Percentiles rank a stretch among this genome's conserved stretches.
Evolutionary conservation across 2,888 invertebrate species (phyloP).

Genomic region (Spisula solida): DNA sequence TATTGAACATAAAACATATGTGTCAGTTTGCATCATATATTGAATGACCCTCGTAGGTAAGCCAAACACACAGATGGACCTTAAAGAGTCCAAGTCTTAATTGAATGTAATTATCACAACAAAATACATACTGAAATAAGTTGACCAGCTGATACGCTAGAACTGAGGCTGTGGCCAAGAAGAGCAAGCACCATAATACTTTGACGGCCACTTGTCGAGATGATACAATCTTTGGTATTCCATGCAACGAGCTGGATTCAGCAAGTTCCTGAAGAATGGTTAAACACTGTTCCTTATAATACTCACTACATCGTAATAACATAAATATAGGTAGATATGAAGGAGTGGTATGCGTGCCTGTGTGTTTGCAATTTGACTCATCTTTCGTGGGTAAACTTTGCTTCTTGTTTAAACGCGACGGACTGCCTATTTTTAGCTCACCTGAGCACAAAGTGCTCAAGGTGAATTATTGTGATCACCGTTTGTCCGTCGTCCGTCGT

Average conservation of each 20-base stretch:
- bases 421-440: no score
- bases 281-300: no score
- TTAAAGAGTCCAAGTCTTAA: neutral
- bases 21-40: no score
- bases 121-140: neutral
- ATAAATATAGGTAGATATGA: neutral
- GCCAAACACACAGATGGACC: neutral
- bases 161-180: conserved; percentile 43
- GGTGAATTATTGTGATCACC: no score
- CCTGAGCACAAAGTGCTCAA: no score
- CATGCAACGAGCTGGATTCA: conserved; percentile 62
- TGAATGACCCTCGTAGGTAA: no score
- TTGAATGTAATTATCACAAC: neutral
- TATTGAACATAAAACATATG: no score
- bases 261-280: conserved; percentile 52
- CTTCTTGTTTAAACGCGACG: neutral
- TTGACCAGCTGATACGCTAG: neutral
- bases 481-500: no score
- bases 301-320: neutral
- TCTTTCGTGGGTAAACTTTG: neutral
- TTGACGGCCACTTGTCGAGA: conserved; percentile 53
- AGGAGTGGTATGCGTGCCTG: neutral
- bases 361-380: neutral
- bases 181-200: conserved; percentile 64
- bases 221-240: conserved; percentile 58